Evolutionary conservation across 2,113 vertebrate species (phyloP).

Genomic region (Prunella himalayana): DNA sequence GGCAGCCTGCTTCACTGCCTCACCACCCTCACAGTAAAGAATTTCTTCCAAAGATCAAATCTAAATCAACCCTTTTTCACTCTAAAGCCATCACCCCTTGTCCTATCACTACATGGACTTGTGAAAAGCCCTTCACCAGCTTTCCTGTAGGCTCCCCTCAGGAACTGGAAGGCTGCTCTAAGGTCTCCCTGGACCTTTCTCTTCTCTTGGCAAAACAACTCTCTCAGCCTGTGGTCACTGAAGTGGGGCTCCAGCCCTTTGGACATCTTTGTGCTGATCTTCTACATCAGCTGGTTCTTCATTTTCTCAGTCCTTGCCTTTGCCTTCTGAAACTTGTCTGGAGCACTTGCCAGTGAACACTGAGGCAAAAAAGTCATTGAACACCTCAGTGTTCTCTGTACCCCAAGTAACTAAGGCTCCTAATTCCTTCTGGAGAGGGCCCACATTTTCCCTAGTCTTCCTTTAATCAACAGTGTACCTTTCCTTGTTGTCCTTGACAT

Average conservation of each 20-base stretch:
- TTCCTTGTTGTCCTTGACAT: too few relatives aligned
- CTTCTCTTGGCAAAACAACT: not conserved
- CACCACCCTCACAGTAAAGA: not conserved
- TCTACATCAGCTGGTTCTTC: not conserved
- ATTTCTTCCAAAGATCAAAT: not conserved
- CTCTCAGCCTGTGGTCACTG: not conserved
- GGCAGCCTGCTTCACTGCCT: not conserved
- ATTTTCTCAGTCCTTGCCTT: not conserved
- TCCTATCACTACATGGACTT: rapidly evolving
- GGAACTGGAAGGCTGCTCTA: not conserved
- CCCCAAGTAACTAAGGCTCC: not conserved
- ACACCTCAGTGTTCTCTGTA: not conserved
- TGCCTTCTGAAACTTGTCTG: not conserved
- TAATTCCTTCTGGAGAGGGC: not conserved
- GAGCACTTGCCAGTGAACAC: not conserved
- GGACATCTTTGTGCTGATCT: not conserved
- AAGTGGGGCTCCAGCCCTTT: not conserved
- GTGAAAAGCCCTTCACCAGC: not conserved
- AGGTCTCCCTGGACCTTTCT: not conserved
- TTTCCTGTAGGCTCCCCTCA: not conserved
- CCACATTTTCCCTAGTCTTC: not conserved
- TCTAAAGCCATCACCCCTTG: not conserved
- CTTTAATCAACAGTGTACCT: not conserved
- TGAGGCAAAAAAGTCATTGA: not conserved
- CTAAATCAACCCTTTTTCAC: not conserved